Conservation (phyloP, 2,113 vertebrate species). For the Laticauda colubrina region DNA sequence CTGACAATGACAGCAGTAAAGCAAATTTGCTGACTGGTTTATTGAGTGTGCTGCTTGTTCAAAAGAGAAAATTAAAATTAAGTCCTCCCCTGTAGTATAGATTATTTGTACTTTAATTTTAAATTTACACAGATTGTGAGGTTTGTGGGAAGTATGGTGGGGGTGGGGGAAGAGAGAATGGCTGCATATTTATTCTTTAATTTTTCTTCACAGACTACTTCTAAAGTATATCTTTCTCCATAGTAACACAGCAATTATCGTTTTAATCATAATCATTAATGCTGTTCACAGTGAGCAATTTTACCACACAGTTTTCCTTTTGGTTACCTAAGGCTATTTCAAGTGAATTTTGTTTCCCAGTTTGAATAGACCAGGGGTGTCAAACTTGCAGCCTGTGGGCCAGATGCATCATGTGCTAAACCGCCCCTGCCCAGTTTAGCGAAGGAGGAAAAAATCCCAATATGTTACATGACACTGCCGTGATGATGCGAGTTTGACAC, state of each 20-base stretch:
- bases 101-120: slow-evolving; percentile 52
- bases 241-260: slow-evolving; percentile 44
- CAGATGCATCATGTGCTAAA: no score
- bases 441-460: no score
- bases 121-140: slow-evolving; percentile 51
- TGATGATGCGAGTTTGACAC: no score
- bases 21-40: slow-evolving; percentile 64
- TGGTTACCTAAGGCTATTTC: not conserved
- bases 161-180: not conserved
- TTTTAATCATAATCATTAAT: slow-evolving; percentile 31
- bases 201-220: slow-evolving; percentile 37
- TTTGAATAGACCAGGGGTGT: not conserved
- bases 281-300: slow-evolving; percentile 34
- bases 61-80: slow-evolving; percentile 54
- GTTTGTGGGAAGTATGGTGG: not conserved
- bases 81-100: slow-evolving; percentile 51
- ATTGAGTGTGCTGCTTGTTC: slow-evolving; percentile 48
- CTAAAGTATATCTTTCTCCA: slow-evolving; percentile 23
- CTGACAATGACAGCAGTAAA: slow-evolving; percentile 50
- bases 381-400: no score
- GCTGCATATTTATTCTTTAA: slow-evolving; percentile 17
- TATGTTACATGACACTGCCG: no score
- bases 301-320: slow-evolving; percentile 7
- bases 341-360: not conserved
- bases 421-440: no score